Evolutionary conservation across 1,140 invertebrate species (phyloP).

Genomic region (Eriosoma lanigerum): DNA sequence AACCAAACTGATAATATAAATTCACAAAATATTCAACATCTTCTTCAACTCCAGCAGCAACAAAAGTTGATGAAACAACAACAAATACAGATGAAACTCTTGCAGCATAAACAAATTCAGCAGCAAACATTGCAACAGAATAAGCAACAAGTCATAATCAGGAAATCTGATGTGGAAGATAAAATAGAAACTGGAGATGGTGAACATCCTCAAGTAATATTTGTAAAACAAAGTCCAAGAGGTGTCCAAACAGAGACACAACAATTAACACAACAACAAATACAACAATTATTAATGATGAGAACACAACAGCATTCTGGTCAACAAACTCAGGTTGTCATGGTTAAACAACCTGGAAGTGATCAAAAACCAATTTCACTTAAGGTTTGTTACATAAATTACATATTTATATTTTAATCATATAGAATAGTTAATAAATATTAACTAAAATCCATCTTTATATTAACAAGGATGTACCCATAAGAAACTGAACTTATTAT

Average conservation of each 20-base stretch:
- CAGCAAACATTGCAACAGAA: slow-evolving; percentile 38
- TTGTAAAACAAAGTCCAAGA: slow-evolving; percentile 35
- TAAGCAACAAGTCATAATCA: slow-evolving; percentile 53
- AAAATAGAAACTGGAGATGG: not conserved
- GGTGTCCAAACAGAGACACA: slow-evolving; percentile 46
- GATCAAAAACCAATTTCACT: slow-evolving; percentile 42
- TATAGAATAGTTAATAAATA: no score
- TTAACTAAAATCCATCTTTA: no score
- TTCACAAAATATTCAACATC: slow-evolving; percentile 43
- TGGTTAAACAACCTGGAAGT: slow-evolving; percentile 41
- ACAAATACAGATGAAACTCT: slow-evolving; percentile 14
- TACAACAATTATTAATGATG: slow-evolving; percentile 55
- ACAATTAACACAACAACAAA: slow-evolving; percentile 56
- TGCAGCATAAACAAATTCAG: slow-evolving; percentile 38
- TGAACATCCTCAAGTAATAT: slow-evolving; percentile 35
- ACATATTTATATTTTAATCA: no score
- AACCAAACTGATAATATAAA: slow-evolving; percentile 18
- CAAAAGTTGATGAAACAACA: slow-evolving; percentile 49
- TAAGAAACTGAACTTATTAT: no score
- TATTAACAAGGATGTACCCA: no score
- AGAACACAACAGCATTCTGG: slow-evolving; percentile 54
- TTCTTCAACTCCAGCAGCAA: slow-evolving; percentile 52
- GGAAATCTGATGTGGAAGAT: slow-evolving; percentile 34
- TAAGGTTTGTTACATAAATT: slow-evolving; percentile 16
- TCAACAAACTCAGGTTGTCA: slow-evolving; percentile 52